Conservation (phyloP, 2,888 invertebrate genomes). For the Periphyllus acericola region DNA sequence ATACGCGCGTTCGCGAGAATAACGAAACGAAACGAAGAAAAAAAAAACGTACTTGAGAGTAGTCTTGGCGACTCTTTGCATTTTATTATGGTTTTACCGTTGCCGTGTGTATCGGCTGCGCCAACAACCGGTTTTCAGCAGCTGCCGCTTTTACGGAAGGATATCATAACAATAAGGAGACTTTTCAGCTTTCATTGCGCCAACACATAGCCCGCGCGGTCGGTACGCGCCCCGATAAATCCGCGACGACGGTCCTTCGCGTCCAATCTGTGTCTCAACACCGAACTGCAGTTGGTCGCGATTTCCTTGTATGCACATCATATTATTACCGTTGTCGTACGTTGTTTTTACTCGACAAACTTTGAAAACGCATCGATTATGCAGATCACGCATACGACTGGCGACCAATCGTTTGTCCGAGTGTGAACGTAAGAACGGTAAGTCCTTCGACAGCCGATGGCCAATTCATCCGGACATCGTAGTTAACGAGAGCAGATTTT, state of each 20-base stretch:
- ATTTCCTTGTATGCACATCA: too few relatives aligned
- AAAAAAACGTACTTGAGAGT: constrained; percentile 8
- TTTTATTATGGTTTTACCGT: constrained; percentile 50
- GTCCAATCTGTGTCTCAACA: neutral
- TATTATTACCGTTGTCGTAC: too few relatives aligned
- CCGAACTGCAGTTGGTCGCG: neutral
- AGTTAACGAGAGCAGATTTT: too few relatives aligned
- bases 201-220: neutral
- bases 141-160: constrained; percentile 29
- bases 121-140: constrained; percentile 36
- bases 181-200: constrained; percentile 17
- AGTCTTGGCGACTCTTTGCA: constrained; percentile 37
- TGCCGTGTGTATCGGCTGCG: neutral
- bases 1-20: neutral
- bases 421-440: neutral
- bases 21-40: neutral
- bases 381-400: neutral
- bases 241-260: neutral
- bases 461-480: neutral
- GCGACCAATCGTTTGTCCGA: neutral
- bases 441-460: neutral
- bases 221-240: neutral
- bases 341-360: neutral
- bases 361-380: neutral
- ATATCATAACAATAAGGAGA: constrained; percentile 19